phyloP scores from a whole-genome alignment of 2,888 invertebrate genomes.

The Sturmia bella region DNA sequence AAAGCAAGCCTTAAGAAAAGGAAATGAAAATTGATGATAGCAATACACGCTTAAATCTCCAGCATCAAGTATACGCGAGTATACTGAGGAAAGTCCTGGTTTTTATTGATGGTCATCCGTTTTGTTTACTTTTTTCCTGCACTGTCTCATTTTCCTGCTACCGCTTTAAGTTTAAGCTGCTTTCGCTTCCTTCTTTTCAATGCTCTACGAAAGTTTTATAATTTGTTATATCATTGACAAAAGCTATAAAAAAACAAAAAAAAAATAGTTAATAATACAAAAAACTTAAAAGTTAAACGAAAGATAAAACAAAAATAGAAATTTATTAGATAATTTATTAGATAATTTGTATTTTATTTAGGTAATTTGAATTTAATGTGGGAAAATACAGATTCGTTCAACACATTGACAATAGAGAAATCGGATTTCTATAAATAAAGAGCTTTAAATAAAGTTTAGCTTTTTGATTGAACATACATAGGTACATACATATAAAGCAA shows the following conservation, averaged over 20 bases:
- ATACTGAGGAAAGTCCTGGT: conserved; percentile 10
- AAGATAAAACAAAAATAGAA: conserved; percentile 22
- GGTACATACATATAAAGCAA: too few relatives aligned
- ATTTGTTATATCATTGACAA: conserved; percentile 13
- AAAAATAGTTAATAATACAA: conserved; percentile 27
- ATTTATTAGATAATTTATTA: conserved; percentile 38
- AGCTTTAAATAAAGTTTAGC: background rate
- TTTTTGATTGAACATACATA: background rate
- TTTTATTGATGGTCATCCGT: conserved; percentile 55
- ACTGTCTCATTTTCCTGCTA: background rate
- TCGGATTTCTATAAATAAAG: conserved; percentile 3
- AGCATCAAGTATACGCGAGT: conserved; percentile 14
- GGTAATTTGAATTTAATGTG: conserved; percentile 1
- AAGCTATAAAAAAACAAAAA: too few relatives aligned
- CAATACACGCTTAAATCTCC: conserved; percentile 40
- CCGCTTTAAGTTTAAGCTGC: background rate
- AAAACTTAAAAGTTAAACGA: conserved; percentile 51
- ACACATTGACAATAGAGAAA: background rate
- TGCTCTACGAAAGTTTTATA: conserved; percentile 5
- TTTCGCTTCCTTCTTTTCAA: background rate
- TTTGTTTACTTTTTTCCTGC: conserved; percentile 12
- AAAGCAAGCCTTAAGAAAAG: background rate
- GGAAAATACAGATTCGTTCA: background rate
- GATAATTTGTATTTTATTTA: too few relatives aligned
- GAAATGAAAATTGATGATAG: conserved; percentile 57